Base-by-base conservation (phyloP, 2,113 vertebrate species). In the Oceanites oceanicus region DNA sequence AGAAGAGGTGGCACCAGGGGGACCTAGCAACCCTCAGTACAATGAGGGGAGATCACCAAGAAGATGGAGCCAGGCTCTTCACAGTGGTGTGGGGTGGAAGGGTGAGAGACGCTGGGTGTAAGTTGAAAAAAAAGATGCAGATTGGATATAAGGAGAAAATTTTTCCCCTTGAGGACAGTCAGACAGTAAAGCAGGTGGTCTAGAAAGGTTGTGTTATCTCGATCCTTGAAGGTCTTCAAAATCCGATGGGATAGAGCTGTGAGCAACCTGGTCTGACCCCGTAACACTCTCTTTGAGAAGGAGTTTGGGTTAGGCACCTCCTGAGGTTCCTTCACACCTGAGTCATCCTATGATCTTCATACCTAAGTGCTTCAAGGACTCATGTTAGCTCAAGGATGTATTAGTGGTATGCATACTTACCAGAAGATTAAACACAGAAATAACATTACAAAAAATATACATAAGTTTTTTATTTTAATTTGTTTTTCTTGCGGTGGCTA, bases 191-290 rank as follows among this genome's bases (percentile, higher is more conserved):
- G 20, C 11, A 55, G 40, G 21, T 55, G 32, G 7, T 55, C 13
- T 75, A 21, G 21, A 19, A 23, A 83, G 4, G 3, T 1, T 50
- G 13, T 47, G 4, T 10, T 44, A 2, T 10, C 22, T 80, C 44
- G 26, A 45, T 18, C 34, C 42, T 49, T 90, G 65, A 42, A 62
- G 34, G 4, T 18, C 67, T 77, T 63, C 13, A 71, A 47, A 32
- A 59, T 11, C 5, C 1, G 3, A 0, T 10, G 5, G 50, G 18
- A 15, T 1, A 71, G 4, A 85, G 14, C 20, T 32, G 29, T 53
- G 22, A 93, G 34, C 14, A 73, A 32, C 13, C 10, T 71, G 12
- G 9, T 88, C 42, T 52, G 73, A 73, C 3, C 13, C 15, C 1
- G 1, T 21, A 79, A n/a, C 4, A 50, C 21, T 16, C 9, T 36